Conservation (phyloP, 2,797 vertebrate species). For the Rhynchotus rufescens region DNA sequence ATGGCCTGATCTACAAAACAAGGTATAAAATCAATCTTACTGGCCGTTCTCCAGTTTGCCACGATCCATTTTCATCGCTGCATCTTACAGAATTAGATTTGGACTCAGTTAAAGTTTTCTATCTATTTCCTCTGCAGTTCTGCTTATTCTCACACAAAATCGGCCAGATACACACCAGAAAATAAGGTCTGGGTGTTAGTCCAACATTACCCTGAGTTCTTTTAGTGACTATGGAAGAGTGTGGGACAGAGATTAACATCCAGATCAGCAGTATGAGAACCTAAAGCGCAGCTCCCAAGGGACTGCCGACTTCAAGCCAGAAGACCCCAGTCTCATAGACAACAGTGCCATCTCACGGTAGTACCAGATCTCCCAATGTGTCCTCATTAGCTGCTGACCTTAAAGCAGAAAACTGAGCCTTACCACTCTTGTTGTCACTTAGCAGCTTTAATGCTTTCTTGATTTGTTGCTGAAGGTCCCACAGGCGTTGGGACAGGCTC, state of each 20-base stretch:
- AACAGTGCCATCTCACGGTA: conserved; percentile 78
- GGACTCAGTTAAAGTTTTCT: not conserved
- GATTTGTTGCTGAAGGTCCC: conserved; percentile 75
- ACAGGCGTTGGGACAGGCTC: conserved; percentile 63
- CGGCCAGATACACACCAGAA: not conserved
- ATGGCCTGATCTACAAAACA: conserved; percentile 81
- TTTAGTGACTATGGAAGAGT: not conserved
- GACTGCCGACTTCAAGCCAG: not conserved
- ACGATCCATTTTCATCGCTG: not conserved
- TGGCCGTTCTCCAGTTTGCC: not conserved
- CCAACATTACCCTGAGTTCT: not conserved
- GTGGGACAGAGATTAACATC: conserved; percentile 5
- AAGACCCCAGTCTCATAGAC: not conserved
- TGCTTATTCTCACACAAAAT: accelerated
- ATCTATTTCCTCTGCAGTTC: not conserved
- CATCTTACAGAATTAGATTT: not conserved
- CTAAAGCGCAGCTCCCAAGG: not conserved
- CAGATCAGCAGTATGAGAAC: not conserved
- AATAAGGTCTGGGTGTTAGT: not conserved
- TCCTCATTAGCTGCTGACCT: not conserved
- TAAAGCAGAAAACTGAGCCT: conserved; percentile 24
- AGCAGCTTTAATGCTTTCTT: conserved; percentile 80
- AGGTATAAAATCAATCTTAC: not conserved
- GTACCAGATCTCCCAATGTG: not conserved
- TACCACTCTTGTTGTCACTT: conserved; percentile 82